Percentiles rank a stretch among this genome's conserved stretches.
These are phyloP conservation scores for Festucalex cinctus DNA, from an alignment of 2,113 vertebrate species.

Conservation along the genomic window DNA sequence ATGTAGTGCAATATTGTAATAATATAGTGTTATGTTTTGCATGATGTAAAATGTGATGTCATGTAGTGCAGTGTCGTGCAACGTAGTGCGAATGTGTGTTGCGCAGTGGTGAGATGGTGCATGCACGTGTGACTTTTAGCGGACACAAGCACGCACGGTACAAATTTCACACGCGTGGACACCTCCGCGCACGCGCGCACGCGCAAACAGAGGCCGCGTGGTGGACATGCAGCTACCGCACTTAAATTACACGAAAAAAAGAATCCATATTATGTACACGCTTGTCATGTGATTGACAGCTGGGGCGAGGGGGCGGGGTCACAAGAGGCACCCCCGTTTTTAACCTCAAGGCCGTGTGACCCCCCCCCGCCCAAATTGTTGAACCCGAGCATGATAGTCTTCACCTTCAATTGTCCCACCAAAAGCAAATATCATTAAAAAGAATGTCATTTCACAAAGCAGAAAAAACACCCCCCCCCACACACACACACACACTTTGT, in stretches of 20 bases:
- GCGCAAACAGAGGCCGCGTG: conserved; percentile 69
- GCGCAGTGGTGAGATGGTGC: conserved; percentile 49
- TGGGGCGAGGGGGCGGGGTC: conserved; percentile 30
- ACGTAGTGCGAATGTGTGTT: conserved; percentile 22
- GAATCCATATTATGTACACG: conserved; percentile 69
- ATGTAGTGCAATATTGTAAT: background rate
- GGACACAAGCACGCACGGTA: conserved; percentile 69
- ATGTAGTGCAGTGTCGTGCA: background rate
- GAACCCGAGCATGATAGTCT: conserved; percentile 50
- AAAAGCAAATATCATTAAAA: conserved; percentile 34
- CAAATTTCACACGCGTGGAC: conserved; percentile 67
- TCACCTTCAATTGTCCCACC: conserved; percentile 47
- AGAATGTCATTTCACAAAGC: conserved; percentile 60
- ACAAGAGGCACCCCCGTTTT: background rate
- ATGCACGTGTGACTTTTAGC: conserved; percentile 63
- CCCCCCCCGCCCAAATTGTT: conserved; percentile 30
- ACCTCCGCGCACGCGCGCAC: conserved; percentile 68
- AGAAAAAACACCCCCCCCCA: too few relatives aligned
- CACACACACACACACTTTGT: background rate
- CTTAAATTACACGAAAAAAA: conserved; percentile 71
- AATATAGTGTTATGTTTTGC: background rate
- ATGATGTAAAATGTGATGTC: background rate
- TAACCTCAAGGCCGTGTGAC: conserved; percentile 19
- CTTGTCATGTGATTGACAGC: conserved; percentile 60
- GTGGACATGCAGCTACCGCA: conserved; percentile 75